Percentiles rank a stretch among this genome's conserved stretches.
Evolutionary conservation across 2,888 invertebrate genomes (phyloP).

Genomic region (Linnaemya vulpina): DNA sequence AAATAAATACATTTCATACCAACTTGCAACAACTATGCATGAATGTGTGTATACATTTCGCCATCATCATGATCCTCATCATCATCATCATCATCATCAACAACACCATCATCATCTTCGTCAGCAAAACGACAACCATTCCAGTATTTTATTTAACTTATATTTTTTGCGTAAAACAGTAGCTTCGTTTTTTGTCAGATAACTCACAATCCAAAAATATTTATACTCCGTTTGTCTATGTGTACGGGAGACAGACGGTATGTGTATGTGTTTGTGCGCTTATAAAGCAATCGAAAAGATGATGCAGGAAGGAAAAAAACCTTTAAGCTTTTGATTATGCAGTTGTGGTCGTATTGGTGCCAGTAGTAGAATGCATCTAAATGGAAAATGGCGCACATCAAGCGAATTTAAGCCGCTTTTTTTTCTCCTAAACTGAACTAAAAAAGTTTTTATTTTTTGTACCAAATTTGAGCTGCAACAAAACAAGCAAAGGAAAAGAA

Average conservation of each 20-base stretch:
- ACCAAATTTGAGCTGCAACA: slow-evolving; percentile 53
- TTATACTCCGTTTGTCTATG: slow-evolving; percentile 72
- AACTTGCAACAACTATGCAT: slow-evolving; percentile 50
- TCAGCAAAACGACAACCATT: slow-evolving; percentile 44
- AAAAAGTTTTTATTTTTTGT: slow-evolving; percentile 48
- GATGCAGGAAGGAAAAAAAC: slow-evolving; percentile 63
- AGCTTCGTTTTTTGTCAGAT: slow-evolving; percentile 71
- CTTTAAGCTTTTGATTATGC: slow-evolving; percentile 63
- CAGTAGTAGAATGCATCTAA: slow-evolving; percentile 38
- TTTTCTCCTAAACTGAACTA: slow-evolving; percentile 71
- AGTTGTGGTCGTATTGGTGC: slow-evolving; percentile 16
- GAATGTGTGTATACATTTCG: slow-evolving; percentile 20
- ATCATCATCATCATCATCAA: slow-evolving; percentile 18
- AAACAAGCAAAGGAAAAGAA: slow-evolving; percentile 46
- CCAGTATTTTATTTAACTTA: slow-evolving; percentile 49
- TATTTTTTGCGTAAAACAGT: slow-evolving; percentile 70
- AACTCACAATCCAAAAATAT: slow-evolving; percentile 71
- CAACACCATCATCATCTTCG: slow-evolving; percentile 14
- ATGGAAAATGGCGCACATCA: slow-evolving; percentile 78
- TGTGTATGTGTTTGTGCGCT: background rate
- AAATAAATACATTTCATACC: slow-evolving; percentile 63
- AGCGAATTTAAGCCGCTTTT: slow-evolving; percentile 74
- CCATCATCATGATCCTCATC: slow-evolving; percentile 39
- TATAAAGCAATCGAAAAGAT: slow-evolving; percentile 70
- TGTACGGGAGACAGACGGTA: background rate